Conservation (phyloP, 2,888 invertebrate genomes). For the Emesis russula region DNA sequence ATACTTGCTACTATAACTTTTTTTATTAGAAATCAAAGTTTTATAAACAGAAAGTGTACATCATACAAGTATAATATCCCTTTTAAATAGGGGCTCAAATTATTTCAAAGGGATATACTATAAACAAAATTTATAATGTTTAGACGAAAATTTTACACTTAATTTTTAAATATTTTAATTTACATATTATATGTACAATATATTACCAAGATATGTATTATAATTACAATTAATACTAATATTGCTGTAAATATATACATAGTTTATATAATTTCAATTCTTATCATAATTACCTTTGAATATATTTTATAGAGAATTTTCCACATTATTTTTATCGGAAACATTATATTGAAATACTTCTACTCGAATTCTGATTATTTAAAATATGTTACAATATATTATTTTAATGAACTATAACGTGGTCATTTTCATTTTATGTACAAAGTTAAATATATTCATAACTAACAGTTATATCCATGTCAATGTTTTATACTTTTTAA, state of each 20-base stretch:
- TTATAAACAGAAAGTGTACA: slow-evolving; percentile 78
- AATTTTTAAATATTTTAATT: slow-evolving; percentile 17
- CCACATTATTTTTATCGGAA: no score
- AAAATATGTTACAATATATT: no score
- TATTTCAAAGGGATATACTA: slow-evolving; percentile 95
- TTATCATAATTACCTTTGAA: slow-evolving; percentile 89
- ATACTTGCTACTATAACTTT: slow-evolving; percentile 32
- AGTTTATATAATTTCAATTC: slow-evolving; percentile 47
- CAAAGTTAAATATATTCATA: background rate
- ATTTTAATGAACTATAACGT: no score
- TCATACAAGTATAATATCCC: slow-evolving; percentile 93
- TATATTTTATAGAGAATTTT: slow-evolving; percentile 57
- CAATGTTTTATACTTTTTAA: background rate
- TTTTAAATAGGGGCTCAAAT: slow-evolving; percentile 95
- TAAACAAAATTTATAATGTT: slow-evolving; percentile 53
- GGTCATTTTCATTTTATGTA: background rate
- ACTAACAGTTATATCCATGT: background rate
- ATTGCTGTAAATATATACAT: slow-evolving; percentile 60
- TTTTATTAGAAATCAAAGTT: slow-evolving; percentile 75
- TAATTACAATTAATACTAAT: slow-evolving; percentile 40
- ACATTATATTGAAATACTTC: no score
- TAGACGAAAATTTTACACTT: slow-evolving; percentile 31
- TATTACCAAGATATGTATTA: slow-evolving; percentile 52
- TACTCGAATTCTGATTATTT: no score
- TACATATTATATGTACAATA: slow-evolving; percentile 30